Conservation (phyloP, 1,140 invertebrate genomes). For the Bombus difficillimus region DNA sequence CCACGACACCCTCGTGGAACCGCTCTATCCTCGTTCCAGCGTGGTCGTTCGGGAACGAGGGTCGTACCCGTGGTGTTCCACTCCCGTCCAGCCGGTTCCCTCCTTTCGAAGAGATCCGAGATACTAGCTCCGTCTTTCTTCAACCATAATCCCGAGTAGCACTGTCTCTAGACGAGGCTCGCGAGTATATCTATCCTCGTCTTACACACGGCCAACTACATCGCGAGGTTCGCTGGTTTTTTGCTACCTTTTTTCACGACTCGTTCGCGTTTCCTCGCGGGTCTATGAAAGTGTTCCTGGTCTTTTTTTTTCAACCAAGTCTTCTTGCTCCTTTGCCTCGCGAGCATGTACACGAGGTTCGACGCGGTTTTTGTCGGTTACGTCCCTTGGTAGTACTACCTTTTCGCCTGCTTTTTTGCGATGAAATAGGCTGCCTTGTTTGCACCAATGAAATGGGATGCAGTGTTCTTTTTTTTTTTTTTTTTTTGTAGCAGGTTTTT, state of each 20-base stretch:
- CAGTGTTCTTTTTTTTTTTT: too few species aligned
- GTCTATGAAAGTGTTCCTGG: constrained; percentile 18
- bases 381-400: neutral
- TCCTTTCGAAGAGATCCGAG: constrained; percentile 49
- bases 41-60: constrained; percentile 53
- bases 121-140: constrained; percentile 1
- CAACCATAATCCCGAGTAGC: neutral
- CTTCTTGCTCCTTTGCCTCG: neutral
- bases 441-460: neutral
- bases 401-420: neutral
- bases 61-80: constrained; percentile 58
- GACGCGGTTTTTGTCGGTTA: neutral
- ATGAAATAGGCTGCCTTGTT: neutral
- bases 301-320: neutral
- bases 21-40: constrained; percentile 49
- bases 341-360: neutral
- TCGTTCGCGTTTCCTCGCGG: constrained; percentile 4
- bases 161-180: constrained; percentile 1
- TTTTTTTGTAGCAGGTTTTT: neutral
- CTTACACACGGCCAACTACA: neutral
- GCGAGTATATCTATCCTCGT: neutral
- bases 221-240: neutral
- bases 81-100: constrained; percentile 64
- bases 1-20: constrained; percentile 53
- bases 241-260: neutral